These are phyloP conservation scores for Elymnias hypermnestra DNA, from an alignment of 1,140 invertebrate species.

Conservation along the genomic window DNA sequence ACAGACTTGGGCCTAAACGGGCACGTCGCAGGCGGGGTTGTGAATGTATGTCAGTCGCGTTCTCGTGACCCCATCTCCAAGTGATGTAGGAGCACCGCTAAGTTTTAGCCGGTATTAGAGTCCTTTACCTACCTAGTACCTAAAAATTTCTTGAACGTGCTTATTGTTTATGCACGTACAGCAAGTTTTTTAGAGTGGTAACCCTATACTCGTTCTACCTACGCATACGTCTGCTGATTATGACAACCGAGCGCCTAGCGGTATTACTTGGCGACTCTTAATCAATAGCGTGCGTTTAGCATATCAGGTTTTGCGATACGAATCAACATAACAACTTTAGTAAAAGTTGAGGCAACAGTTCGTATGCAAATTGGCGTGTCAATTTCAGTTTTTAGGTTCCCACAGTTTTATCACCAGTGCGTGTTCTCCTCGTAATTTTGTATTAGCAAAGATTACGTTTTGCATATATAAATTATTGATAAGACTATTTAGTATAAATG, in stretches of 20 bases:
- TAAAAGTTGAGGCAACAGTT: conserved; percentile 29
- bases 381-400: conserved; percentile 14
- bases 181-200: no score
- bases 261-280: conserved; percentile 47
- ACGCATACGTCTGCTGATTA: conserved; percentile 48
- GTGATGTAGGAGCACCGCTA: no score
- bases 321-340: conserved; percentile 22
- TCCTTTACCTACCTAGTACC: no score
- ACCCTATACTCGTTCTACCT: conserved; percentile 13
- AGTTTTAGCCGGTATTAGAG: no score
- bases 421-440: neutral
- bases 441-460: conserved; percentile 4
- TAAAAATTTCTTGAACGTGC: no score
- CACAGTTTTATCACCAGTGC: conserved; percentile 2
- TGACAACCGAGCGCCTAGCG: conserved; percentile 58
- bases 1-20: no score
- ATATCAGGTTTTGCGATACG: conserved; percentile 48
- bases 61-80: no score
- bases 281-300: conserved; percentile 54
- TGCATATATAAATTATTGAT: conserved; percentile 3
- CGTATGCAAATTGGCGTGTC: conserved; percentile 29
- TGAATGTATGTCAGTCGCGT: no score
- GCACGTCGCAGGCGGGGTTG: no score
- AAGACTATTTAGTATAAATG: no score
- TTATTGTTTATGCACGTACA: no score